These are phyloP conservation scores for Cinclus mexicanus DNA, from an alignment of 2,113 vertebrate species.

Conservation along the genomic window DNA sequence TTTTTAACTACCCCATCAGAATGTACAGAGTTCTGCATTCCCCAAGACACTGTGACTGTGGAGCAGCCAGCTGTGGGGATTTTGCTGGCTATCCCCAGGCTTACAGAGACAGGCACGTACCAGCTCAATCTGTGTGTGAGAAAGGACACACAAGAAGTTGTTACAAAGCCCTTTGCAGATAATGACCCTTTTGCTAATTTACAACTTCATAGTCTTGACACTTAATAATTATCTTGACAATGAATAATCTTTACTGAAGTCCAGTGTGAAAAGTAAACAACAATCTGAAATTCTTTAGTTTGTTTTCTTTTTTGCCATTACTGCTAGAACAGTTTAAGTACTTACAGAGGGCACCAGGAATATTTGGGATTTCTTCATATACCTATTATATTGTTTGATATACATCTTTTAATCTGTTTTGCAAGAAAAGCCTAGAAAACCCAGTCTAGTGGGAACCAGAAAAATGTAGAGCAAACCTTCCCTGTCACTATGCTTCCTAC, in stretches of 20 bases:
- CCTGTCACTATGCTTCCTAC: not conserved
- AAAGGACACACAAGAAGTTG: not conserved
- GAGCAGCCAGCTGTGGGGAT: not conserved
- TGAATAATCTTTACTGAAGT: not conserved
- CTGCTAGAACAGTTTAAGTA: not conserved
- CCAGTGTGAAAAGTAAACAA: not conserved
- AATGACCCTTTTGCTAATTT: not conserved
- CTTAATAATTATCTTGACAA: not conserved
- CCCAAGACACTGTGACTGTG: fast-evolving
- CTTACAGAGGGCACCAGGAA: not conserved
- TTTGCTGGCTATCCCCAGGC: not conserved
- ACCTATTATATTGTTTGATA: not conserved
- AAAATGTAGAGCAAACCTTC: not conserved
- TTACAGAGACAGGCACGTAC: not conserved
- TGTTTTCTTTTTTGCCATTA: not conserved
- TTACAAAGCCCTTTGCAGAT: not conserved
- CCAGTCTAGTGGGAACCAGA: not conserved
- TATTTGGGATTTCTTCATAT: not conserved
- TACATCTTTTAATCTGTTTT: not conserved
- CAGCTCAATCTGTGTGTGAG: not conserved
- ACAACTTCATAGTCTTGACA: not conserved
- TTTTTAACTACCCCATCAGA: not conserved
- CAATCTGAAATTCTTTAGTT: not conserved
- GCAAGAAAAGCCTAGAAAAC: not conserved
- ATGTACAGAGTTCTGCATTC: not conserved